phyloP scores from a whole-genome alignment of 2,888 invertebrate species.

The Hirtodrosophila trivittata region DNA sequence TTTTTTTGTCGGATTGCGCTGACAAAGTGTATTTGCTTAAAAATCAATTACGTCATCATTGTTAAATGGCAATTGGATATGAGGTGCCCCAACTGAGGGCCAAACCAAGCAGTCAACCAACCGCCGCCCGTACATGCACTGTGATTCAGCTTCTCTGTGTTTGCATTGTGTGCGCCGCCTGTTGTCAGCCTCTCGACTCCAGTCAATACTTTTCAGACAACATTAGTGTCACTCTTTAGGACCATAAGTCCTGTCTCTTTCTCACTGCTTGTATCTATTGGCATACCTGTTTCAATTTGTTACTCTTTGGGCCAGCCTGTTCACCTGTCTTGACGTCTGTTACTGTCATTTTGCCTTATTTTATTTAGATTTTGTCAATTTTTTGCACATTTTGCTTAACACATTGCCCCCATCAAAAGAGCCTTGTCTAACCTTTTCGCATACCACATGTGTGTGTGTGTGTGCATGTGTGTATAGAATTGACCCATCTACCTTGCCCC shows the following conservation, averaged over 20 bases:
- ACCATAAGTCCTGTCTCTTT: neutral
- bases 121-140: neutral
- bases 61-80: constrained; percentile 68
- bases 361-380: constrained; percentile 79
- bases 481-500: constrained; percentile 11
- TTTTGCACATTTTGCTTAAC: constrained; percentile 61
- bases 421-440: neutral
- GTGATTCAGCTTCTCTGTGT: constrained; percentile 33
- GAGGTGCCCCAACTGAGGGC: constrained; percentile 11
- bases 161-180: constrained; percentile 22
- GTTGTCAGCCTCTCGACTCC: constrained; percentile 14
- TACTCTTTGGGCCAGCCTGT: constrained; percentile 39
- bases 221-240: constrained; percentile 65
- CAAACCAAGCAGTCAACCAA: neutral
- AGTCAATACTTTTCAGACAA: constrained; percentile 71
- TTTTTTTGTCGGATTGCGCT: constrained; percentile 23
- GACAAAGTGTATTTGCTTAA: constrained; percentile 71
- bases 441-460: constrained; percentile 2
- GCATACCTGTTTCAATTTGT: constrained; percentile 26
- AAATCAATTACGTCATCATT: constrained; percentile 80
- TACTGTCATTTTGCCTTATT: constrained; percentile 67
- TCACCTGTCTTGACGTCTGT: constrained; percentile 62
- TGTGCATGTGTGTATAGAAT: neutral
- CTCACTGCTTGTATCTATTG: constrained; percentile 7
- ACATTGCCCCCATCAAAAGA: constrained; percentile 21